These are phyloP conservation scores for Mirounga angustirostris DNA, from an alignment of 2,113 vertebrate genomes.

Conservation along the genomic window DNA sequence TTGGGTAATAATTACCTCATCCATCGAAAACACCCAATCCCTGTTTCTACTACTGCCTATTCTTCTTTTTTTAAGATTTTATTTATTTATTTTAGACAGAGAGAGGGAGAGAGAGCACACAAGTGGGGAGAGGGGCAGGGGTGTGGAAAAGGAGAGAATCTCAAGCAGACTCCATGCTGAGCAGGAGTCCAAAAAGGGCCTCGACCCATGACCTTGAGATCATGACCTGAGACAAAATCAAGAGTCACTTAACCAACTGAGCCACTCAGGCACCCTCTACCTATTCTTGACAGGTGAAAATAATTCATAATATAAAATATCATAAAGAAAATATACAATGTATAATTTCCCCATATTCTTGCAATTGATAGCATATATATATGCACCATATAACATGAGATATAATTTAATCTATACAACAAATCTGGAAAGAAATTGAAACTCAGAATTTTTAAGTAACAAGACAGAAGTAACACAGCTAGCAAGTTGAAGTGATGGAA, in stretches of 20 bases:
- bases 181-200: background rate
- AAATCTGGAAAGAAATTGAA: background rate
- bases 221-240: background rate
- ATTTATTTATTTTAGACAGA: background rate
- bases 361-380: background rate
- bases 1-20: background rate
- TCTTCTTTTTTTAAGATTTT: background rate
- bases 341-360: background rate
- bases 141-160: background rate
- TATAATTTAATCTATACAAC: background rate
- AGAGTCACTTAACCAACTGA: background rate
- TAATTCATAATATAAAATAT: background rate
- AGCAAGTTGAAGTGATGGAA: background rate
- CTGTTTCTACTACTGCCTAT: background rate
- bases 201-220: background rate
- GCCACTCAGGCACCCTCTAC: background rate
- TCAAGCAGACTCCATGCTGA: background rate
- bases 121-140: background rate
- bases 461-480: background rate
- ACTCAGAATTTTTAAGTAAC: background rate
- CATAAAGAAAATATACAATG: background rate
- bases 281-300: background rate
- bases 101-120: background rate
- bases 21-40: background rate
- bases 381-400: background rate